Evolutionary conservation across 2,888 invertebrate genomes (phyloP).

Genomic region (Callosobruchus maculatus): DNA sequence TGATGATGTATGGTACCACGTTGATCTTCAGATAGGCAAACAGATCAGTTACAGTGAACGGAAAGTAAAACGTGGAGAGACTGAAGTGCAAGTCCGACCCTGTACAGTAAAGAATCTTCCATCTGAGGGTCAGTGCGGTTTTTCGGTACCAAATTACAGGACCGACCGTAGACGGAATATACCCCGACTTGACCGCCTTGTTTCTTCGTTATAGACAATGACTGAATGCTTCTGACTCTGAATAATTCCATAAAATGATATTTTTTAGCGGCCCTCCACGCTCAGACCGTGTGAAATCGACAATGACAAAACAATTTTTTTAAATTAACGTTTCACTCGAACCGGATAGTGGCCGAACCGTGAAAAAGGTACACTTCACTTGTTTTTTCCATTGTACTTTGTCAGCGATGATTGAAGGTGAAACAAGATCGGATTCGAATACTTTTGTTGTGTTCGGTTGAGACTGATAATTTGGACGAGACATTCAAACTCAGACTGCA

Average conservation of each 20-base stretch:
- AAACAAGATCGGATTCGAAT: neutral
- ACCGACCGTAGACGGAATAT: constrained; percentile 18
- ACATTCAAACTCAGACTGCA: no score
- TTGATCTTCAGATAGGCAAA: no score
- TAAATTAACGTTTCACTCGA: constrained; percentile 4
- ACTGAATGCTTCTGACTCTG: constrained; percentile 28
- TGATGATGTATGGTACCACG: no score
- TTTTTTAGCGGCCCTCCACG: constrained; percentile 17
- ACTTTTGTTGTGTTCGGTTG: neutral
- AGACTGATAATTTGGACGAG: no score
- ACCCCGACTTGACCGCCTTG: constrained; percentile 17
- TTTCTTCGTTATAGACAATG: constrained; percentile 34
- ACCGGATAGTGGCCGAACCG: neutral
- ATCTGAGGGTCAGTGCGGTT: constrained; percentile 27
- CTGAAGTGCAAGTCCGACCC: neutral
- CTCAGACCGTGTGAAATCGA: constrained; percentile 11
- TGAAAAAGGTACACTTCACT: neutral
- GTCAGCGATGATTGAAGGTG: neutral
- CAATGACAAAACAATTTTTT: constrained; percentile 16
- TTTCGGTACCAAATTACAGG: constrained; percentile 31
- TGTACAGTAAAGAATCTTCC: neutral
- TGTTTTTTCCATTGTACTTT: neutral
- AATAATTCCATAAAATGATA: constrained; percentile 29
- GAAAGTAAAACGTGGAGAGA: no score
- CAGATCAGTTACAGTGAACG: no score